A percentile compares a stretch with the other conserved stretches of the same genome.
Evolutionary conservation across 2,113 vertebrate species (phyloP).

Genomic region (Eurypyga helias): DNA sequence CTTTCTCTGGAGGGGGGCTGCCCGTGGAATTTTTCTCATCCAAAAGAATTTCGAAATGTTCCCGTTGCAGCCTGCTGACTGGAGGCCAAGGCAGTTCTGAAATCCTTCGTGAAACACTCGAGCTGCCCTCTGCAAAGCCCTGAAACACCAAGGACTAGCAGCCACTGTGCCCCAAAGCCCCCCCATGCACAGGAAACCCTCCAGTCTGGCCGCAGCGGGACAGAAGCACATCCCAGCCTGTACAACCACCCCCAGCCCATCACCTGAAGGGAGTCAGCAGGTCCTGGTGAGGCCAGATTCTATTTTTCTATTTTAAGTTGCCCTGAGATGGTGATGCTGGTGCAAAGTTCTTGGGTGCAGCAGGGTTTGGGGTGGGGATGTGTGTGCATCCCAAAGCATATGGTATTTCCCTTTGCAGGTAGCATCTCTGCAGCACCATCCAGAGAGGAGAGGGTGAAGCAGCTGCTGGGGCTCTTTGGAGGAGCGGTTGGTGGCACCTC

Average conservation of each 20-base stretch:
- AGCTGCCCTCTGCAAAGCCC: neutral
- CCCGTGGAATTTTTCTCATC: conserved; percentile 55
- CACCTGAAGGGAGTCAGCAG: neutral
- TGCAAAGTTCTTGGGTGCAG: neutral
- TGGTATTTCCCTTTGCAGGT: neutral
- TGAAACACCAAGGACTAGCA: neutral
- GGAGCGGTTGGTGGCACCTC: rapidly evolving
- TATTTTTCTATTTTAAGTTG: neutral
- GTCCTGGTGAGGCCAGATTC: neutral
- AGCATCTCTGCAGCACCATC: neutral
- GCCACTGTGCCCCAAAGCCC: neutral
- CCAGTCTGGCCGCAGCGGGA: too few species aligned
- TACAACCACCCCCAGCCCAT: neutral
- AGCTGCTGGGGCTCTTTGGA: rapidly evolving
- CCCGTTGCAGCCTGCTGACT: conserved; percentile 21
- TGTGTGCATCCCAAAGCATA: neutral
- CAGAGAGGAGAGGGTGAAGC: rapidly evolving
- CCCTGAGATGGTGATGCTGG: neutral
- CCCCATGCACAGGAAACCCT: neutral
- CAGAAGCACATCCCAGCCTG: neutral
- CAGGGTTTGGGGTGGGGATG: too few species aligned
- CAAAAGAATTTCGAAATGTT: conserved; percentile 71
- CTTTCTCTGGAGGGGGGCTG: conserved; percentile 64
- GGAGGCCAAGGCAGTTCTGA: conserved; percentile 35
- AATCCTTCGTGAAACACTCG: neutral